Percentiles rank a stretch among this genome's conserved stretches.
phyloP scores from a whole-genome alignment of 2,888 invertebrate species.

The Ferdinandea cuprea region DNA sequence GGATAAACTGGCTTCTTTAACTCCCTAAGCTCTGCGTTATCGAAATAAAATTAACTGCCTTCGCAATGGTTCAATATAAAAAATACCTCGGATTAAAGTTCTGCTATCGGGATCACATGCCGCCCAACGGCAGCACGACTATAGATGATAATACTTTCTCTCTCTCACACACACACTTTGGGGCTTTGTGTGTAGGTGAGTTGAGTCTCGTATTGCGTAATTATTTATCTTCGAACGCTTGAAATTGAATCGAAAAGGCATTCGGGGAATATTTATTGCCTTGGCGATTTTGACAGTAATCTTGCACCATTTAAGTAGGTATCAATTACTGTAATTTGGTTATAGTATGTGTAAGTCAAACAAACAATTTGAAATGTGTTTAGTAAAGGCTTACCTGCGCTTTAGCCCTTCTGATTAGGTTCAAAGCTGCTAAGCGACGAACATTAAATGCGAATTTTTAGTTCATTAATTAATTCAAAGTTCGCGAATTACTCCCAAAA shows the following conservation, averaged over 20 bases:
- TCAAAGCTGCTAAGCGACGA: too few species aligned
- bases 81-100: constrained; percentile 64
- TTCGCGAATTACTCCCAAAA: too few species aligned
- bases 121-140: constrained; percentile 40
- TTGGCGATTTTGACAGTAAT: constrained; percentile 22
- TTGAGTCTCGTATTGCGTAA: constrained; percentile 31
- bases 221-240: constrained; percentile 57
- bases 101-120: constrained; percentile 50
- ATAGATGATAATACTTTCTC: too few species aligned
- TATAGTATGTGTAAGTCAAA: too few species aligned
- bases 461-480: too few species aligned
- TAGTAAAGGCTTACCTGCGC: too few species aligned
- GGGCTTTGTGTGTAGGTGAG: constrained; percentile 37
- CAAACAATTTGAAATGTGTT: too few species aligned
- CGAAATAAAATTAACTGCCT: constrained; percentile 68
- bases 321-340: too few species aligned
- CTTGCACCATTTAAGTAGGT: too few species aligned
- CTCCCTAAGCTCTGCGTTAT: constrained; percentile 64
- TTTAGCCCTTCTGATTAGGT: too few species aligned
- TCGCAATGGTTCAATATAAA: constrained; percentile 64
- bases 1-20: constrained; percentile 62
- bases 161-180: too few species aligned
- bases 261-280: constrained; percentile 36
- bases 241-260: constrained; percentile 49
- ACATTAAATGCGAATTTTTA: too few species aligned